Base-by-base conservation (phyloP, 2,888 invertebrate genomes). In the Rhogogaster chlorosoma region DNA sequence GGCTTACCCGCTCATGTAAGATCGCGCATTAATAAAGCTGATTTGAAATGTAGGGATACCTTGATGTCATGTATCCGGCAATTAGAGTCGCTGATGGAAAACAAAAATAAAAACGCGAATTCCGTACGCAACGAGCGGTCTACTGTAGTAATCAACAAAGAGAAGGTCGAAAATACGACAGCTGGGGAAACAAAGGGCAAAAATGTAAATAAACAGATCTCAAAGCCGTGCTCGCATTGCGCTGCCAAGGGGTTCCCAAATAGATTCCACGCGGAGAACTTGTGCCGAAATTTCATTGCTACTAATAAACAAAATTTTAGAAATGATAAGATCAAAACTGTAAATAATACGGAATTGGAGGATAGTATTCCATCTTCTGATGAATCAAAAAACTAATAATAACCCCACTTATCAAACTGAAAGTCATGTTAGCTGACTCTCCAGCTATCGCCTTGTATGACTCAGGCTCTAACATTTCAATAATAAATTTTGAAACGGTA, bases 361-460 rank as follows among this genome's bases (percentile, higher is more conserved):
- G 70, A 70, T 3, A 70, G 70, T n/a, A 36, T 70, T 36, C 36
- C 70, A 36, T 70, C 15, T 70, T 70, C 78, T 22, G 57, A 57
- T 36, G 80, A 80, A 45, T 49, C 57, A 80, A 80, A 80, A 80
- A 80, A 80, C 80, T n/a, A 18, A 49, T 32, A 4, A 36, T 29
- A 22, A 49, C 67, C 49, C 83, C 83, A 83, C 67, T 67, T 49
- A 83, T 83, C 29, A 83, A 18, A 83, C n/a, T 83, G 18, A 45
- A 0, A 49, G 10, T 83, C 42, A 49, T 45, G 38, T 38, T 2
- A 9, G 38, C 38, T 6, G 5, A 18, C 12, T 57, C 42, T 12
- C 38, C 32, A 53, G 70, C 26, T 15, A 18, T 83, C 3, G 83
- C 67, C 12, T 36, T 83, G 32, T 83, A 83, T 29, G 83, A 83